phyloP scores from a whole-genome alignment of 2,113 vertebrate genomes.

The Malaclemys terrapin region DNA sequence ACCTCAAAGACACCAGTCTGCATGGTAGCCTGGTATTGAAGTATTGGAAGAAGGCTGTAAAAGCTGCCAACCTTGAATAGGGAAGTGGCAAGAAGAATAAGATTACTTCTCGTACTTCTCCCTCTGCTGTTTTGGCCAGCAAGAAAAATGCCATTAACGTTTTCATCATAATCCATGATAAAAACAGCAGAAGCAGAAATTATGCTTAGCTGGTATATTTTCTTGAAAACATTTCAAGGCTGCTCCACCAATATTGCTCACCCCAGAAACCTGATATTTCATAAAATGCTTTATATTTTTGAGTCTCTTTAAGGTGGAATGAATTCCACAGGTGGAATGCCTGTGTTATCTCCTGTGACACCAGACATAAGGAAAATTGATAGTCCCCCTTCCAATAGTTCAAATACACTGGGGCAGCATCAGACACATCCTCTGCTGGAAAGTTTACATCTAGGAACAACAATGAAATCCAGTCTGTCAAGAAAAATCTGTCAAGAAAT shows the following conservation, averaged over 20 bases:
- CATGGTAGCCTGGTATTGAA: not conserved
- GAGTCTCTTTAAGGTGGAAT: not conserved
- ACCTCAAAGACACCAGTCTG: not conserved
- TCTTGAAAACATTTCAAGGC: not conserved
- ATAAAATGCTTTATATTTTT: not conserved
- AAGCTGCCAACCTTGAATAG: no score
- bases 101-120: not conserved
- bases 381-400: conserved; percentile 16
- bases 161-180: conserved; percentile 6
- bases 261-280: not conserved
- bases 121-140: not conserved
- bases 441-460: not conserved
- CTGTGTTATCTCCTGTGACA: not conserved
- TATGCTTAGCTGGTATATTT: not conserved
- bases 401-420: not conserved
- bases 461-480: not conserved
- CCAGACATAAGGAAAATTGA: not conserved
- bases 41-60: no score
- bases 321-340: not conserved
- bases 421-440: not conserved
- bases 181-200: conserved; percentile 5
- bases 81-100: not conserved
- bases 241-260: not conserved
- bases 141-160: not conserved
- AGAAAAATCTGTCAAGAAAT: not conserved